phyloP scores from a whole-genome alignment of 2,797 vertebrate species.

The Periophthalmus magnuspinnatus region DNA sequence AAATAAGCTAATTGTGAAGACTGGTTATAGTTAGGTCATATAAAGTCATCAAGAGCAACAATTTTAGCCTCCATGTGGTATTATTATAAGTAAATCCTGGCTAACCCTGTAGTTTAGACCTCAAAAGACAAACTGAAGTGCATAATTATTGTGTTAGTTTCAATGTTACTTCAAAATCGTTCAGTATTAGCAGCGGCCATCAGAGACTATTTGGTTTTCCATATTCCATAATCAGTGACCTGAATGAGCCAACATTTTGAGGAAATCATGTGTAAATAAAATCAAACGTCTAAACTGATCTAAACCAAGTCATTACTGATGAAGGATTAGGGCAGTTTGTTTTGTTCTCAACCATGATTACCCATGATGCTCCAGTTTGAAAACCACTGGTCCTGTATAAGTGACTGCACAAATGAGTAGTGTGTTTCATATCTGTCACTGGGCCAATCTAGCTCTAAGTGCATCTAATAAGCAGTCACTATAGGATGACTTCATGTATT shows the following conservation, averaged over 20 bases:
- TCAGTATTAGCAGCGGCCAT: no score
- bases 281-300: neutral
- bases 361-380: neutral
- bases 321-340: neutral
- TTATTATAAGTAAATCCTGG: neutral
- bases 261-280: neutral
- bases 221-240: neutral
- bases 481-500: slow-evolving; percentile 27
- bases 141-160: neutral
- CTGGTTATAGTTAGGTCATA: neutral
- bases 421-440: slow-evolving; percentile 40
- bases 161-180: no score
- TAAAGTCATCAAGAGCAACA: neutral
- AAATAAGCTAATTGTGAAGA: neutral
- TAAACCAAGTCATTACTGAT: neutral
- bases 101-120: neutral
- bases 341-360: neutral
- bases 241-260: neutral
- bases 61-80: neutral
- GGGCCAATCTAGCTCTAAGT: slow-evolving; percentile 38
- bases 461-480: slow-evolving; percentile 28
- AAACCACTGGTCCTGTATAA: neutral
- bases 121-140: neutral
- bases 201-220: neutral
- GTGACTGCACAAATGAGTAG: slow-evolving; percentile 9